Conservation (phyloP, 2,113 vertebrate genomes). For the Antechinus flavipes region DNA sequence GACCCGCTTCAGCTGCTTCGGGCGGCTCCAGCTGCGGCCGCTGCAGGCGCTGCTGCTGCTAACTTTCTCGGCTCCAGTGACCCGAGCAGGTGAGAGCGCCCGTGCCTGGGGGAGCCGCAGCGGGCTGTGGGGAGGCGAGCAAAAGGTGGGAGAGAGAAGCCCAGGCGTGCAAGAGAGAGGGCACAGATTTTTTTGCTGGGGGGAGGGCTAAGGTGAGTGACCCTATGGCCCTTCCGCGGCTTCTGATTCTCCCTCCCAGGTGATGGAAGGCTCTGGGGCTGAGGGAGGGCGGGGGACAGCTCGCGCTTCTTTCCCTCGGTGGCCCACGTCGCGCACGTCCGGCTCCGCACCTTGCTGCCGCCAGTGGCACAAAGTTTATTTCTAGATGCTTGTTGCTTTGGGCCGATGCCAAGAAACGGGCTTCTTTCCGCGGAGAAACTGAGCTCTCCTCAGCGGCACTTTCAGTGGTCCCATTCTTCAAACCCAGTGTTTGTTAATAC, state of each 20-base stretch:
- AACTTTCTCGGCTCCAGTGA: slow-evolving; percentile 53
- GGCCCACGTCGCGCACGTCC: neutral
- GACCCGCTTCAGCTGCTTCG: neutral
- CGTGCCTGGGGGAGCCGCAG: neutral
- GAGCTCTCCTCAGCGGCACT: neutral
- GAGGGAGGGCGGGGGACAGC: neutral
- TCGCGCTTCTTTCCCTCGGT: neutral
- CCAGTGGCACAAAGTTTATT: neutral
- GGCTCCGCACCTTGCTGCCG: neutral
- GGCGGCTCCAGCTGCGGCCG: neutral
- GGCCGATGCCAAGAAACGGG: neutral
- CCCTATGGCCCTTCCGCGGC: neutral
- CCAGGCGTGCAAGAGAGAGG: neutral
- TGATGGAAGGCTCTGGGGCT: neutral
- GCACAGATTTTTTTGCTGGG: neutral
- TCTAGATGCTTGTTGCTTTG: neutral
- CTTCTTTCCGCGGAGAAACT: no score
- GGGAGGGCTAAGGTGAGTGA: neutral
- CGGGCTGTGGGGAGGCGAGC: neutral
- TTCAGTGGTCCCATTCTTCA: neutral
- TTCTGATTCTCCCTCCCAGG: neutral
- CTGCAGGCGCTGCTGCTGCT: slow-evolving; percentile 68
- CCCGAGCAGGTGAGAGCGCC: slow-evolving; percentile 78
- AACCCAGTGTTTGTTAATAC: neutral
- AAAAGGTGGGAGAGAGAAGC: neutral